Evolutionary conservation across 1,140 invertebrate species (phyloP).

Genomic region (Cecropterus lyciades): DNA sequence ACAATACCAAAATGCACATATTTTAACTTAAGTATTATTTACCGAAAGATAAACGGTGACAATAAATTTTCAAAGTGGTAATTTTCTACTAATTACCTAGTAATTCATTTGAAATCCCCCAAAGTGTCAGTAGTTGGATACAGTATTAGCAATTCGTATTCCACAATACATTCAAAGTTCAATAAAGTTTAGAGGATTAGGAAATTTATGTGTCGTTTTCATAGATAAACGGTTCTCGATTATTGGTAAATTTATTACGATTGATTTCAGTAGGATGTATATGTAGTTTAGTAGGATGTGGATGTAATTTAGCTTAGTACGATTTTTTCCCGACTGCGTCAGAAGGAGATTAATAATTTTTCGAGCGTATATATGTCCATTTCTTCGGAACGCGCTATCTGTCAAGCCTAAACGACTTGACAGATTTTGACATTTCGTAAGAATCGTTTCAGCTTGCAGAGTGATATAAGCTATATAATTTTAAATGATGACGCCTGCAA

Average conservation of each 20-base stretch:
- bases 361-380: no score
- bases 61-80: conserved; percentile 8
- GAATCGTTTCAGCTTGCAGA: no score
- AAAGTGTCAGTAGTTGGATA: conserved; percentile 3
- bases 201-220: conserved; percentile 10
- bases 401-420: no score
- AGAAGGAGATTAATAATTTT: no score
- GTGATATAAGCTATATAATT: no score
- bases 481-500: no score
- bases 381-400: no score
- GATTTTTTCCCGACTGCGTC: no score
- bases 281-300: background rate
- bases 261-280: background rate
- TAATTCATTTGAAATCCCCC: conserved; percentile 14
- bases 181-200: conserved; percentile 9
- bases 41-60: background rate
- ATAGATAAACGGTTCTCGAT: conserved; percentile 16
- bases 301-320: background rate
- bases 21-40: no score
- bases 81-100: background rate
- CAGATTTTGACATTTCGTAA: no score
- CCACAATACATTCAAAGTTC: conserved; percentile 17
- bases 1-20: no score
- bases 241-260: background rate
- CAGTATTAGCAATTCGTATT: conserved; percentile 4